Percentiles rank a stretch among this genome's conserved stretches.
phyloP scores from a whole-genome alignment of 2,113 vertebrate genomes.

The Herpailurus yagouaroundi region DNA sequence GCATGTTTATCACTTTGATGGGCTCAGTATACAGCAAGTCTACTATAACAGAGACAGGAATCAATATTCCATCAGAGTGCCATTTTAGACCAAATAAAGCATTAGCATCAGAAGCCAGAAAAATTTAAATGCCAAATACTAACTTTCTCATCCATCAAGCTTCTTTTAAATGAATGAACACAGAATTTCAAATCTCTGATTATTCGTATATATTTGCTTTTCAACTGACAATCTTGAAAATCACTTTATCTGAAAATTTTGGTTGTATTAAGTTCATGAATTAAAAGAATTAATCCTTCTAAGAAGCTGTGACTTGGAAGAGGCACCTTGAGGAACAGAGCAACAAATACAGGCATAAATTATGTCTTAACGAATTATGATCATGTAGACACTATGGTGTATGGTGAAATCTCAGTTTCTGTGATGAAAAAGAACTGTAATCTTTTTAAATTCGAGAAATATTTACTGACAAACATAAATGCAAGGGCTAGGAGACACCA shows the following conservation, averaged over 20 bases:
- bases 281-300: background rate
- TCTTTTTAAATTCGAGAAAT: background rate
- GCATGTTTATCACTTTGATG: background rate
- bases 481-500: background rate
- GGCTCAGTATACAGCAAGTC: constrained; percentile 1
- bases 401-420: background rate
- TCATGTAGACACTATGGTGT: background rate
- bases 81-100: constrained; percentile 9
- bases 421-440: background rate
- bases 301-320: background rate
- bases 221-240: background rate
- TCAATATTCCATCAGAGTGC: background rate
- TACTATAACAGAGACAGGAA: background rate
- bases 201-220: background rate
- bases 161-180: constrained; percentile 28
- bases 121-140: constrained; percentile 33
- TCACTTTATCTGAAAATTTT: background rate
- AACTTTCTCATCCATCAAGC: background rate
- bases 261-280: background rate
- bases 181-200: constrained; percentile 46
- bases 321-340: background rate
- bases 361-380: background rate
- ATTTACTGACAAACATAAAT: background rate
- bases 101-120: background rate
- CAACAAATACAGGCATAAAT: background rate